These are phyloP conservation scores for Cosmia trapezina DNA, from an alignment of 2,888 invertebrate species.

Conservation along the genomic window DNA sequence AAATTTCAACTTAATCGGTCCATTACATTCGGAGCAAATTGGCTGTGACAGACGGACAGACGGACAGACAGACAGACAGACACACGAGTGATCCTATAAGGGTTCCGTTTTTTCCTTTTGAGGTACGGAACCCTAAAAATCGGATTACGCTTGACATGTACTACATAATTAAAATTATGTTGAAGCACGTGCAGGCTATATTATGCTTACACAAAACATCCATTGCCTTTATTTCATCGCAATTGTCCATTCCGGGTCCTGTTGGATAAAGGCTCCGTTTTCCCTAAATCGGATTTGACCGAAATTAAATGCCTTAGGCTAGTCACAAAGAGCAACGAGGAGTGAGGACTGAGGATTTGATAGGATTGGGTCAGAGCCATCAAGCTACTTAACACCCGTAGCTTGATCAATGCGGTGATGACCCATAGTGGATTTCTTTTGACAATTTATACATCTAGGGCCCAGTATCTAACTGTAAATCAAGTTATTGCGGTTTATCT, in stretches of 20 bases:
- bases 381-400: background rate
- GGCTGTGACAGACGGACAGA: no score
- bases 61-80: no score
- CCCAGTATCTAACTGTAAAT: no score
- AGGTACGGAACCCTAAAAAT: no score
- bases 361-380: constrained; percentile 15
- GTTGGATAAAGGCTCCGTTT: constrained; percentile 4
- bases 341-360: background rate
- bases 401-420: constrained; percentile 2
- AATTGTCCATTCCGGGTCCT: background rate
- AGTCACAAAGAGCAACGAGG: constrained; percentile 18
- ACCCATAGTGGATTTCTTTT: background rate
- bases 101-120: no score
- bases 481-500: background rate
- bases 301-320: constrained; percentile 39
- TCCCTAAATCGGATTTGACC: constrained; percentile 31
- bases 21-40: no score
- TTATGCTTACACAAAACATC: background rate
- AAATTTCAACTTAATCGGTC: no score
- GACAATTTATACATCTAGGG: no score
- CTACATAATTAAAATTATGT: background rate
- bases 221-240: background rate
- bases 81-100: no score
- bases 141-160: constrained; percentile 3
- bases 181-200: background rate